Conservation (phyloP, 2,797 vertebrate species). For the Falco columbarius region DNA sequence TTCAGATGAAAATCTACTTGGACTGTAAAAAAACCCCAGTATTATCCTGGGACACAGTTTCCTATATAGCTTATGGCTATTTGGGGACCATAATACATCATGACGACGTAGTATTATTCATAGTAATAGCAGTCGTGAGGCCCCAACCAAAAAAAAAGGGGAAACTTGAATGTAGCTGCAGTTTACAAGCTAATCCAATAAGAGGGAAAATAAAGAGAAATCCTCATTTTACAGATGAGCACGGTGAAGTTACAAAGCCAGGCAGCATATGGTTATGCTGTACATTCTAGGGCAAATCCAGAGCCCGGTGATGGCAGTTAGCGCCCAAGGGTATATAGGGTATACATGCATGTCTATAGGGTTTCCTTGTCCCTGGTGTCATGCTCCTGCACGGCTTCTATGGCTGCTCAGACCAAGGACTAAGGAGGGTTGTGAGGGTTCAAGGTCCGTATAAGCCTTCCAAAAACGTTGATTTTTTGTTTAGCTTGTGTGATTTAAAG, state of each 20-base stretch:
- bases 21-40: neutral
- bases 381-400: neutral
- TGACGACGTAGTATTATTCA: conserved; percentile 12
- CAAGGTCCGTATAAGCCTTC: neutral
- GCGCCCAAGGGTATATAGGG: accelerated
- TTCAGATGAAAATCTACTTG: neutral
- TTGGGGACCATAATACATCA: conserved; percentile 7
- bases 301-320: too few relatives aligned
- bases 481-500: neutral
- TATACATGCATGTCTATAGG: accelerated
- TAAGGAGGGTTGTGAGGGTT: neutral
- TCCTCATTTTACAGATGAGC: neutral
- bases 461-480: neutral
- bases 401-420: neutral
- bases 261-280: neutral
- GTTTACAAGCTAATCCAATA: conserved; percentile 11
- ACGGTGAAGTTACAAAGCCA: neutral
- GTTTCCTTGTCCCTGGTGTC: neutral
- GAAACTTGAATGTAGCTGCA: neutral
- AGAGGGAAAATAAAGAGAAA: neutral
- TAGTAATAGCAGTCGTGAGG: neutral
- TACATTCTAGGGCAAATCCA: neutral
- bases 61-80: neutral
- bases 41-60: neutral
- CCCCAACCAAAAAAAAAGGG: neutral